Evolutionary conservation across 2,113 vertebrate species (phyloP).

Genomic region (Otolemur garnettii): DNA sequence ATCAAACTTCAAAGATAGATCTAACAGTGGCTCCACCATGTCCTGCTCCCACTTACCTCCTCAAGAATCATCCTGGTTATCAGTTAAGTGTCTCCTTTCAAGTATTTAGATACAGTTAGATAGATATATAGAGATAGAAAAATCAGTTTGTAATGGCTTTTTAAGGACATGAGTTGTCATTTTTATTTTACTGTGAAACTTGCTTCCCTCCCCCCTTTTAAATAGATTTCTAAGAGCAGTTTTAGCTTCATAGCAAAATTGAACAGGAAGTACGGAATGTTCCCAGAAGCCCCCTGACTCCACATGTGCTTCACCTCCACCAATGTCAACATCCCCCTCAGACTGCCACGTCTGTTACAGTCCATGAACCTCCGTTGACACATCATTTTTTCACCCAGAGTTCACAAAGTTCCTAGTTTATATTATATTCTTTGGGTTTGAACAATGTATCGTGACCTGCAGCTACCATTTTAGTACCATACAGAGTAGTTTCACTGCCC

Average conservation of each 20-base stretch:
- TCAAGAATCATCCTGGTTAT: not conserved
- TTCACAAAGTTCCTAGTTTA: not conserved
- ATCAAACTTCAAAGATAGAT: not conserved
- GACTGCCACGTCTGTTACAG: not conserved
- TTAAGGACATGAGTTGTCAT: not conserved
- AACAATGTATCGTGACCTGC: not conserved
- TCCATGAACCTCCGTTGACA: not conserved
- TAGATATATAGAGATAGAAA: not conserved
- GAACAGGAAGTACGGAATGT: not conserved
- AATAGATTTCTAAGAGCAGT: not conserved
- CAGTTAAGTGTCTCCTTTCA: not conserved
- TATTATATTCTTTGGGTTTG: not conserved
- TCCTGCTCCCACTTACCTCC: not conserved
- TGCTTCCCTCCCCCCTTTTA: not conserved
- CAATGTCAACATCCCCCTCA: not conserved
- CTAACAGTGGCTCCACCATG: not conserved
- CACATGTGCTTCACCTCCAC: not conserved
- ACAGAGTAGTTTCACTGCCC: not conserved
- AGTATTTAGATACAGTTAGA: not conserved
- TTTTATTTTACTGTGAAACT: slow-evolving; percentile 38
- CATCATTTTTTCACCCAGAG: not conserved
- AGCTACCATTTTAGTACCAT: not conserved
- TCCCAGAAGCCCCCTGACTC: not conserved
- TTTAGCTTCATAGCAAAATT: slow-evolving; percentile 11
- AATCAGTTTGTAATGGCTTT: not conserved